Percentiles rank a stretch among this genome's conserved stretches.
These are phyloP conservation scores for Apodemus agrarius DNA, from an alignment of 2,797 vertebrate genomes.

Conservation along the genomic window DNA sequence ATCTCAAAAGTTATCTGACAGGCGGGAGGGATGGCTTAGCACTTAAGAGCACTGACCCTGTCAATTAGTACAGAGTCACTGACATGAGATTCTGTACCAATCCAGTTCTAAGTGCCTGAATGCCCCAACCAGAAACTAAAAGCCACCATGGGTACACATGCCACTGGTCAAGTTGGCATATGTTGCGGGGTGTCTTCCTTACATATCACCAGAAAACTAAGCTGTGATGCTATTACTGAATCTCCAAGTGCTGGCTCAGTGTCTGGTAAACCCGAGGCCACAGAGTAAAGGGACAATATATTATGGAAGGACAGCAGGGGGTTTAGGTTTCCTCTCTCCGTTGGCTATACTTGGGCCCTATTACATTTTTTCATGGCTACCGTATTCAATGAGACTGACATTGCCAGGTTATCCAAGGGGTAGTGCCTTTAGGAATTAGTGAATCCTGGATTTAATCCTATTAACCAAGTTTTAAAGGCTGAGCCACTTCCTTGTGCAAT, in stretches of 20 bases:
- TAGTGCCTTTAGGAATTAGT: neutral
- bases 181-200: neutral
- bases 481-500: neutral
- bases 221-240: slow-evolving; percentile 98
- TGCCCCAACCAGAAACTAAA: neutral
- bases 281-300: slow-evolving; percentile 98
- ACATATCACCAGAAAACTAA: slow-evolving; percentile 90
- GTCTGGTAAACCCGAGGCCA: slow-evolving; percentile 97
- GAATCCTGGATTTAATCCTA: neutral
- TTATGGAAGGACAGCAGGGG: slow-evolving; percentile 99
- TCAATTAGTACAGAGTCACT: too few species aligned
- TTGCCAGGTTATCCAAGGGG: slow-evolving; percentile 85
- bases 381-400: slow-evolving; percentile 99
- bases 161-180: neutral
- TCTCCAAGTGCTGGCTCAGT: slow-evolving; percentile 98
- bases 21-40: neutral
- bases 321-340: slow-evolving; percentile 98
- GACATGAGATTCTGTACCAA: neutral
- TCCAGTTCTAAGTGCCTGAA: neutral
- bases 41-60: neutral
- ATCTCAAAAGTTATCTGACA: neutral
- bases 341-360: slow-evolving; percentile 97
- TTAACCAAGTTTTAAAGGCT: neutral
- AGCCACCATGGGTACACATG: neutral
- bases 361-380: slow-evolving; percentile 99